Base-by-base conservation (phyloP, 2,797 vertebrate species). In the Artibeus lituratus region DNA sequence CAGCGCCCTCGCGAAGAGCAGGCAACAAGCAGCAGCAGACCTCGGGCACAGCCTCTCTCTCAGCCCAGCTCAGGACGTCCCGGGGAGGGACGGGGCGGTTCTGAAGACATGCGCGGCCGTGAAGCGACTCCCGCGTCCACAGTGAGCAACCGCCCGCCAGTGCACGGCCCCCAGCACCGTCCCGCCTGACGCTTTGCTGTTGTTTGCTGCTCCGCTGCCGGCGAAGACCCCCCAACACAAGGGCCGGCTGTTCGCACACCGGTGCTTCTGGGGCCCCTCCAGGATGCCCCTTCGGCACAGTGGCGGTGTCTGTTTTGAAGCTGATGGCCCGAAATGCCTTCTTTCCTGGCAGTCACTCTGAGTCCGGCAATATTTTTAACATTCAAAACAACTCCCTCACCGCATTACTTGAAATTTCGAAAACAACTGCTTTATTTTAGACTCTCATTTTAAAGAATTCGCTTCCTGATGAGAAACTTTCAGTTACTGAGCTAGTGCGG, bases 301-400 rank as follows among this genome's bases (percentile, higher is more conserved):
- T 76, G 85, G 69, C 55, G 72, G 69, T 94, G 97, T 92, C 95
- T 74, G 73, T 95, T 97, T 53, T 95, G 92, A 98, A 97, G 94
- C 91, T 62, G 24, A 47, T 51, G 70, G 92, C 87, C 94, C 95
- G 83, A 94, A 94, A 87, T 94, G 90, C 84, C 84, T 97, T 93
- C 90, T 97, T 97, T 80, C 78, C 89, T 97, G 94, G 70, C 96
- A 98, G 95, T 72, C 67, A 35, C 0, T 96, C 32, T 85, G 93
- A 97, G 65, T 78, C 73, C 85, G 78, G 51, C 88, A 95, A 96
- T 97, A 98, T 97, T 98, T 97, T 96, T 94, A 95, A 97, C 92
- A 96, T 86, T 94, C 95, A 97, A 98, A 98, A 98, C 95, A 98
- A 94, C 87, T 95, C 88, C 35, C 51, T 94, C 49, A 67, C 35